Base-by-base conservation (phyloP, 2,888 invertebrate genomes). In the Thysanoteuthis rhombus region DNA sequence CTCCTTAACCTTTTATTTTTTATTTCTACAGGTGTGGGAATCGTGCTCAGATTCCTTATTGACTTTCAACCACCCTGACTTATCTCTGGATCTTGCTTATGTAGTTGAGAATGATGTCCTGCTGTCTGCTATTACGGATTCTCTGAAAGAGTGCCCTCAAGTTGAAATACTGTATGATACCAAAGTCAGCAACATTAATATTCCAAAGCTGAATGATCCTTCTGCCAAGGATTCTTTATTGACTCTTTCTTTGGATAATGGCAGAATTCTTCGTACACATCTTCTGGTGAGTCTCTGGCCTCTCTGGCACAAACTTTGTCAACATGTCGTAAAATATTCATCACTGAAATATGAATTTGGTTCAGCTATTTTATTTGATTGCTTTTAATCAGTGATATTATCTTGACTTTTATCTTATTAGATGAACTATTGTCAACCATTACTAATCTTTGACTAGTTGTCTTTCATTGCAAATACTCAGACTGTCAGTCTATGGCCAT, bases 81-180 rank as follows among this genome's bases (percentile, higher is more conserved):
- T 98, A 95, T 97, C 98, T 40, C 98, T 98, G 92, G 98, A 98
- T 96, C 97, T 99, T 2, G 99, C 99, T 0, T 99, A 98, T 96
- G 98, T 99, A 95, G 98, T 99, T 32, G 99, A 99, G 97, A 99
- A 99, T 97, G 98, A 99, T 97, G 97, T 99, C 12, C 97, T 99
- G 92, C 97, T 98, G 5, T 98, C 98, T 96, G 96, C 96, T 16
- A 95, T 97, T 39, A 98, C 98, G 95, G 97, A 97, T 94, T 98
- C 98, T 96, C 96, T 98, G 0, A 96, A 97, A 90, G 97, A 97
- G 40, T 96, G 97, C 2, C 95, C 96, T 92, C 98, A 98, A 96
- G 98, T 98, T 0, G 97, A 98, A 92, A 97, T 99, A 8, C 96
- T 98, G 25, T 98, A 98, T 97, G 97, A 98, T 94, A 97, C 98